A percentile compares a stretch with the other conserved stretches of the same genome.
phyloP scores from a whole-genome alignment of 2,113 vertebrate species.

The Tautogolabrus adspersus region DNA sequence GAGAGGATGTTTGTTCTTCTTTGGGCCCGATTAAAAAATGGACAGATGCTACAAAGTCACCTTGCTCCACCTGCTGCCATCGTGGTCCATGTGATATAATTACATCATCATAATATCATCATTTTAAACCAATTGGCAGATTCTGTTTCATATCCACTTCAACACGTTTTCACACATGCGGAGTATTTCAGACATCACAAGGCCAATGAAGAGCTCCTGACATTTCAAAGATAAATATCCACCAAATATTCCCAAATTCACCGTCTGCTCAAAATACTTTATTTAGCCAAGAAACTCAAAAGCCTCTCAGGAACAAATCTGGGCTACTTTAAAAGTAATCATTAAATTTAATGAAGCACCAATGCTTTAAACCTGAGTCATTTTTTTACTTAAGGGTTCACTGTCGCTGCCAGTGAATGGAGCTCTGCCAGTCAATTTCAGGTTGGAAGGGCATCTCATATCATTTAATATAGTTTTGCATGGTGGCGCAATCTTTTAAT shows the following conservation, averaged over 20 bases:
- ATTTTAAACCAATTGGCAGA: not conserved
- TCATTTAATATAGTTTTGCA: constrained; percentile 7
- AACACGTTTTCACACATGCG: not conserved
- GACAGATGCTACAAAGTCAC: not conserved
- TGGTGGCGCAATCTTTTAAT: constrained; percentile 9
- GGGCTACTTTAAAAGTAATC: not conserved
- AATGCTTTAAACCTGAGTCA: constrained; percentile 4
- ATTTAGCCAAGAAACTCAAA: not conserved
- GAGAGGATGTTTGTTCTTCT: not conserved
- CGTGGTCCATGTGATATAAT: not conserved
- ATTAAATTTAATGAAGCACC: not conserved
- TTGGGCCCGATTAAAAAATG: not conserved
- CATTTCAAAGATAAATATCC: not conserved
- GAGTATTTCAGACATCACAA: not conserved
- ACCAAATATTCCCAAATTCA: not conserved
- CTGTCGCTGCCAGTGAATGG: not conserved
- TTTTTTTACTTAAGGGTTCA: not conserved
- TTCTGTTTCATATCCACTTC: not conserved
- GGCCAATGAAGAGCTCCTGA: not conserved
- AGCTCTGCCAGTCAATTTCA: constrained; percentile 24
- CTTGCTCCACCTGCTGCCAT: not conserved
- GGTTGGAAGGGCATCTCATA: constrained; percentile 2
- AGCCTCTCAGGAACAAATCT: constrained; percentile 3
- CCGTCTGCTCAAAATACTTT: not conserved
- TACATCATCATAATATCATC: not conserved